Evolutionary conservation across 2,888 invertebrate genomes (phyloP).

Genomic region (Aspidapion aeneum): DNA sequence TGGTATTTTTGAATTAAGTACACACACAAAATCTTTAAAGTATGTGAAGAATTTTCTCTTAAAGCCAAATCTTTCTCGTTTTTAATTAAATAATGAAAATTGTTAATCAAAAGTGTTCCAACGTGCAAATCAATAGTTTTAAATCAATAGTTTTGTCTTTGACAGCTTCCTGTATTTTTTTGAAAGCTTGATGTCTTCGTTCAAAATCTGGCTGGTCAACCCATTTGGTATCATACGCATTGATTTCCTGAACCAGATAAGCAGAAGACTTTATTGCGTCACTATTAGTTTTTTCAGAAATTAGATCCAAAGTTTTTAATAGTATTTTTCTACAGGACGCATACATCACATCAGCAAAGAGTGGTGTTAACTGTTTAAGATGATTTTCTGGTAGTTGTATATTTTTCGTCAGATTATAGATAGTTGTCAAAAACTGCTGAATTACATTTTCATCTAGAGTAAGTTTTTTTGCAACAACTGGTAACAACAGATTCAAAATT

Average conservation of each 20-base stretch:
- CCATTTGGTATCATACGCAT: slow-evolving; percentile 83
- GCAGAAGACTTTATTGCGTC: slow-evolving; percentile 47
- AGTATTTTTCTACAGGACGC: slow-evolving; percentile 67
- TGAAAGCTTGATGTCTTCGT: slow-evolving; percentile 74
- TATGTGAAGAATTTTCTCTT: slow-evolving; percentile 71
- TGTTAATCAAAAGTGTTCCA: slow-evolving; percentile 73
- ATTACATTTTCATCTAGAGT: slow-evolving; percentile 66
- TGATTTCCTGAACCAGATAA: slow-evolving; percentile 63
- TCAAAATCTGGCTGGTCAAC: slow-evolving; percentile 95
- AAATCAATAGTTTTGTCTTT: slow-evolving; percentile 48
- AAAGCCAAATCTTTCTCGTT: slow-evolving; percentile 82
- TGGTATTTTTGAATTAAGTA: slow-evolving; percentile 57
- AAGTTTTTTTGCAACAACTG: slow-evolving; percentile 61
- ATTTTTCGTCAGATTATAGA: slow-evolving; percentile 70
- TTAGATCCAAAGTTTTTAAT: slow-evolving; percentile 58
- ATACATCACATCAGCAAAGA: slow-evolving; percentile 66
- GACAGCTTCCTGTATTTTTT: slow-evolving; percentile 58
- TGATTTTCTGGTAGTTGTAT: slow-evolving; percentile 63
- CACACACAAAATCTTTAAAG: slow-evolving; percentile 67
- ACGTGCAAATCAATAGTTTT: slow-evolving; percentile 63
- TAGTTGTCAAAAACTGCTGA: slow-evolving; percentile 65
- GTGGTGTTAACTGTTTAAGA: slow-evolving; percentile 64
- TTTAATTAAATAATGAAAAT: slow-evolving; percentile 74
- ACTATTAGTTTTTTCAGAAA: slow-evolving; percentile 53
- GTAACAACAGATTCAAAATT: slow-evolving; percentile 67